Conservation (phyloP, 2,113 vertebrate species). For the Microcebus ravelobensis region DNA sequence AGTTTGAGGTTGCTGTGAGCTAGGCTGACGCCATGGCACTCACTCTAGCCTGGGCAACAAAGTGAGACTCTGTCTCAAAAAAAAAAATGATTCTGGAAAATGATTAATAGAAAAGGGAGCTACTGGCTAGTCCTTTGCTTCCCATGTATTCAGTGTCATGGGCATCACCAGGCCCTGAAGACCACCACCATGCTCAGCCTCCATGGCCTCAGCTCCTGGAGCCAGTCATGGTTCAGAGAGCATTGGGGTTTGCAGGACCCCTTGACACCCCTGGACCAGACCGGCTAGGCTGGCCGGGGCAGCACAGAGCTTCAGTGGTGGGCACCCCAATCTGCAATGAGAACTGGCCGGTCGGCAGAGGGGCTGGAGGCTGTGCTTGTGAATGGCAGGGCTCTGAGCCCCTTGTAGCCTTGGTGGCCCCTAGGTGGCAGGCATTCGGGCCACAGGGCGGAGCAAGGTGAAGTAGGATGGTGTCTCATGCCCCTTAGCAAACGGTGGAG, state of each 20-base stretch:
- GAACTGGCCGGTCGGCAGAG: rapidly evolving
- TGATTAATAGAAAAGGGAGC: too few species aligned
- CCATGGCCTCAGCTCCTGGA: rapidly evolving
- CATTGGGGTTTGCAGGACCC: too few species aligned
- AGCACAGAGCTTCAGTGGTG: rapidly evolving
- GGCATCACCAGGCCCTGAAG: rapidly evolving
- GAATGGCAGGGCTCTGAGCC: rapidly evolving
- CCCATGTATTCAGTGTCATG: rapidly evolving
- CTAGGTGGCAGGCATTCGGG: rapidly evolving
- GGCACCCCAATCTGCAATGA: rapidly evolving
- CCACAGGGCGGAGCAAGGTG: rapidly evolving
- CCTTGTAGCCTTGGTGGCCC: rapidly evolving
- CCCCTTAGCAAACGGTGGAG: not conserved
- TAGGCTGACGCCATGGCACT: too few species aligned
- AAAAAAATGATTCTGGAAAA: too few species aligned
- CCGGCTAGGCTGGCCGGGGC: rapidly evolving
- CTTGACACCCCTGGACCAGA: not conserved
- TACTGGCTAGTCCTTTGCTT: rapidly evolving
- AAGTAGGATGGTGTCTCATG: rapidly evolving
- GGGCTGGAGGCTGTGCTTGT: rapidly evolving
- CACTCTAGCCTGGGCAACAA: too few species aligned
- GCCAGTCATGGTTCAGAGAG: rapidly evolving
- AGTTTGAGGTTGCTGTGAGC: too few species aligned
- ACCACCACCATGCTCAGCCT: rapidly evolving
- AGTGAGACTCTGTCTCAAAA: too few species aligned